Conservation (phyloP, 2,888 invertebrate species). For the Slavum lentiscoides region DNA sequence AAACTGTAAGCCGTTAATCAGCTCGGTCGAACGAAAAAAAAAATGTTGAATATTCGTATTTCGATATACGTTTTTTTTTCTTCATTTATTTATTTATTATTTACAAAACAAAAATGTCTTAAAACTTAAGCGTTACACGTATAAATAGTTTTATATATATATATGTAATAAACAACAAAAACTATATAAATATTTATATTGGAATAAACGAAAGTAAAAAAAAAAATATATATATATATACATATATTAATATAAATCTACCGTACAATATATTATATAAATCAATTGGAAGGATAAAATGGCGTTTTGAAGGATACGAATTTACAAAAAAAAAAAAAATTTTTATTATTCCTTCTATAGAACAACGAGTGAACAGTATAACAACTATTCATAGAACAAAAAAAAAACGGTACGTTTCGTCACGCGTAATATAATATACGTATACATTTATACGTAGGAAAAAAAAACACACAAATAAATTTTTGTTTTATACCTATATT, state of each 20-base stretch:
- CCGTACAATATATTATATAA: slow-evolving; percentile 14
- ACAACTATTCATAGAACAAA: slow-evolving; percentile 18
- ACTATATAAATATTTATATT: not conserved
- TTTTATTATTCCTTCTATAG: not conserved
- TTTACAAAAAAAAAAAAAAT: slow-evolving; percentile 15
- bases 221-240: slow-evolving; percentile 22
- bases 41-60: slow-evolving; percentile 17
- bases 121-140: slow-evolving; percentile 35
- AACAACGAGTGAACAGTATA: slow-evolving; percentile 21
- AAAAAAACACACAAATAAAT: not conserved
- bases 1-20: too few species aligned
- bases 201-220: not conserved
- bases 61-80: slow-evolving; percentile 16
- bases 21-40: not conserved
- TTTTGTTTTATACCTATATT: not conserved
- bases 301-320: slow-evolving; percentile 7
- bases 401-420: not conserved
- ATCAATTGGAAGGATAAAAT: slow-evolving; percentile 38
- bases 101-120: slow-evolving; percentile 47
- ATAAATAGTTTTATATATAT: not conserved
- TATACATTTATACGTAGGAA: not conserved
- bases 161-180: slow-evolving; percentile 19
- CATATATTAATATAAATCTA: slow-evolving; percentile 21
- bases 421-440: not conserved
- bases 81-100: not conserved